Evolutionary conservation across 1,140 invertebrate species (phyloP), one percentile per base, ranked within the genome.

Genomic region (Pogonus chalceus): DNA sequence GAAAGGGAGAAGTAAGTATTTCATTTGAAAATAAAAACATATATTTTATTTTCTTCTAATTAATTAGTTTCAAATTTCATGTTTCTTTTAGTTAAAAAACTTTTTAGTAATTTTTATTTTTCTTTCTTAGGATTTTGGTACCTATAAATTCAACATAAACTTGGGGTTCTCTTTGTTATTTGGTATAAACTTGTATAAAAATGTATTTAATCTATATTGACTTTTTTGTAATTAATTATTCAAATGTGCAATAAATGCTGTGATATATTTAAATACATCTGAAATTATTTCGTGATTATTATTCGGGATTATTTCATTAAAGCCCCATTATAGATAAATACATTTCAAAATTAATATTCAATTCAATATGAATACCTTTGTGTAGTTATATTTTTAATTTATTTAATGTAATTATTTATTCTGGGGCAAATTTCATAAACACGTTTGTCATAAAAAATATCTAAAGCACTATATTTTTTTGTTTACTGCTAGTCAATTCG

Each of bases 1-100:
- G 84, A 88, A 74, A 78, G 85, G 66, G 84, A 89, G 74, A 87
- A 88, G 85, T 89, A 85, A 89, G 85, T 86, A 72, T 67, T 43
- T 43, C 4, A n/a, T n/a, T 43, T 9, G 4, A 4, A 12, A 43
- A 12, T 18, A 9, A 43, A 10, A 43, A 12, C 37, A 16, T 46
- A 26, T 23, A 37, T 23, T 20, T 21, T 50, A 51, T 37, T 69
- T 58, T 54, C 20, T 58, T 18, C 35, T 52, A 49, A 31, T 60
- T 47, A 39, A 23, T 53, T 2, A 12, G 31, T 37, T 10, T 35
- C 31, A 20, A 4, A 20, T 54, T 49, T 20, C 1, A 46, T 4
- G 10, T 49, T 39, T 49, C 31, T 20, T 23, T 24, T 23, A 1
- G 20, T 22, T n/a, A n/a, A n/a, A n/a, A n/a, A n/a, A n/a, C n/a